Base-by-base conservation (phyloP, 2,113 vertebrate genomes). In the Odobenus rosmarus region DNA sequence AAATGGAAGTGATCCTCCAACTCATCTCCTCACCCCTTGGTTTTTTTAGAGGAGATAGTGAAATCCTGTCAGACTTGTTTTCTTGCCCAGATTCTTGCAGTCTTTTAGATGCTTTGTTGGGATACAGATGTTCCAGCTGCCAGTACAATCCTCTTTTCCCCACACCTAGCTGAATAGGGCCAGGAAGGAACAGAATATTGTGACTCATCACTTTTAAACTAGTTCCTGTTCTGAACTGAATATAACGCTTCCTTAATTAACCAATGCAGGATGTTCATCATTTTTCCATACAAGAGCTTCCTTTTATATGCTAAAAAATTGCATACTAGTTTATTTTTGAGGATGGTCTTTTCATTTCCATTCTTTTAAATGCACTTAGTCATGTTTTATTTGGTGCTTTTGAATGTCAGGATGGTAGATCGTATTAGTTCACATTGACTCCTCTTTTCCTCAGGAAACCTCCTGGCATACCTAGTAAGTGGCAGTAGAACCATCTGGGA, bases 201-300 rank as follows among this genome's bases (percentile, higher is more conserved):
- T 97, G 96, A 95, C 53, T 97, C 88, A 94, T 97, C 88, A 96
- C 51, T 97, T 97, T 96, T 71, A 85, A 94, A 79, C 55, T 79
- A 88, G 57, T 91, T 59, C 24, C 51, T 88, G 39, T 95, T 87
- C 53, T 55, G 23, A 83, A 87, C 55, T 92, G 74, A 90, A 71
- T 85, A 71, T 81, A 80, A 62, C 61, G 31, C 77, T 97, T 95
- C 87, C 93, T 94, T 96, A 92, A 80, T 92, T 88, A 95, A 95
- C 90, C 96, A 92, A 91, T 93, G 36, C 85, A 96, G 98, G 90
- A 94, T 94, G 59, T 88, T 92, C 72, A 76, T 89, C 87, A 82
- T 88, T 94, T 95, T 97, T 95, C 84, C 96, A 79, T 86, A 57
- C 26, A 71, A 80, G 80, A 74, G 46, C 59, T 97, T 98, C 88